phyloP scores from a whole-genome alignment of 2,888 invertebrate genomes.

The Monoplex corrugatus region DNA sequence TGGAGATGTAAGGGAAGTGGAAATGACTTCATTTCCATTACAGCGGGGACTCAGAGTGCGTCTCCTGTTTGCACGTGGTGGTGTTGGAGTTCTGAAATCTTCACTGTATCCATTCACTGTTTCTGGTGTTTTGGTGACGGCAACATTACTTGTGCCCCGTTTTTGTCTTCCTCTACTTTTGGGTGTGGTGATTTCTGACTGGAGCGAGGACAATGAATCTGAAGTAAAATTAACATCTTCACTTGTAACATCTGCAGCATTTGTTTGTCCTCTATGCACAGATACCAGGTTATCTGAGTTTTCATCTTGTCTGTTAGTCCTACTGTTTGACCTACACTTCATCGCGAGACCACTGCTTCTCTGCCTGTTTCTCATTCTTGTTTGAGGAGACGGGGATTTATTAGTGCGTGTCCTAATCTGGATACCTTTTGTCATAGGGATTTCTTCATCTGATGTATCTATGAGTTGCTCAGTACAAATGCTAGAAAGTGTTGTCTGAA shows the following conservation, averaged over 20 bases:
- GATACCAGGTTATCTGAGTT: neutral
- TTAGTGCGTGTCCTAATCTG: neutral
- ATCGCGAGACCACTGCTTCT: no score
- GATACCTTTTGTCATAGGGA: neutral
- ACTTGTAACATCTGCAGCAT: neutral
- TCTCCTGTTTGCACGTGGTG: neutral
- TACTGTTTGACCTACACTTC: neutral
- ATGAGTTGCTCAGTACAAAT: constrained; percentile 55
- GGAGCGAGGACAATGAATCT: neutral
- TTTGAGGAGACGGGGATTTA: neutral
- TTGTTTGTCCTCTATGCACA: neutral
- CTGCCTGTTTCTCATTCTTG: neutral
- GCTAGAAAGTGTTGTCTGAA: constrained; percentile 64
- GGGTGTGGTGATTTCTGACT: neutral
- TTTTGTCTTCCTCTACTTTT: neutral
- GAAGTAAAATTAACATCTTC: neutral
- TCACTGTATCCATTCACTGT: neutral
- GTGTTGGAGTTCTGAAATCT: neutral
- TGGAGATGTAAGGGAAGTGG: neutral
- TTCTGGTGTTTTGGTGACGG: no score
- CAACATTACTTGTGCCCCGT: neutral
- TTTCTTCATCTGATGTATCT: constrained; percentile 1
- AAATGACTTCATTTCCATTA: neutral
- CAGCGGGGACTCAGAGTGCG: neutral
- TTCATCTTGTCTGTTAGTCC: neutral